Evolutionary conservation across 2,113 vertebrate genomes (phyloP), one percentile per base, ranked within the genome.

Genomic region (Nansenia antarctica): DNA sequence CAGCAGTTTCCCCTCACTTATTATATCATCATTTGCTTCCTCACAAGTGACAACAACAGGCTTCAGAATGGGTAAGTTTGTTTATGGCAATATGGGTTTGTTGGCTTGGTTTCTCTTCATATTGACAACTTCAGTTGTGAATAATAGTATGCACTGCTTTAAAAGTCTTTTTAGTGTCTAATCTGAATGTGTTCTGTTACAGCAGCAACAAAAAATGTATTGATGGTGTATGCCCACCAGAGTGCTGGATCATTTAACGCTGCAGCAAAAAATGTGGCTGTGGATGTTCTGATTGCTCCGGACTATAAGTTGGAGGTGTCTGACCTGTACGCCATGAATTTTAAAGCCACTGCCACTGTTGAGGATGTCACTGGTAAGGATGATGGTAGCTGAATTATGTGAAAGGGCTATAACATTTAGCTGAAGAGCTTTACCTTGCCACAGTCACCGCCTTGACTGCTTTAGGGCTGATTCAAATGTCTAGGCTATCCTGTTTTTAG

Each of bases 301-400:
- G 92, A 90, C 31, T 94, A 87, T 87, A 69, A 69, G 0, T 92
- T 94, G 3, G 69, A 81, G 0, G 88, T 89, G 27, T 96, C 93
- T 0, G 94, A 96, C 78, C 86, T 95, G n/a, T 95, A 94, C 0
- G 85, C 88, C 66, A 88, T 92, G 87, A 89, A 80, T 20, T 94
- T 95, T 72, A 90, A 92, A 63, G 90, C 94, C 0, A 2, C 90
- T 26, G 77, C 92, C 22, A 92, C 92, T 14, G 83, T 75, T 20
- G 86, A 86, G 1, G 94, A 95, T 72, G 82, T 95, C 68, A 80
- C 29, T 9, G 92, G 93, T 94, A 70, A 26, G 54, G 32, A 22
- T 22, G 7, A 8, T 8, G 5, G 30, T 14, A n/a, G 18, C 30
- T 32, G 8, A 26, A 26, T 26, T 24, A 27, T 9, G 8, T 22